Base-by-base conservation (phyloP, 2,888 invertebrate species). In the Mamestra brassicae region DNA sequence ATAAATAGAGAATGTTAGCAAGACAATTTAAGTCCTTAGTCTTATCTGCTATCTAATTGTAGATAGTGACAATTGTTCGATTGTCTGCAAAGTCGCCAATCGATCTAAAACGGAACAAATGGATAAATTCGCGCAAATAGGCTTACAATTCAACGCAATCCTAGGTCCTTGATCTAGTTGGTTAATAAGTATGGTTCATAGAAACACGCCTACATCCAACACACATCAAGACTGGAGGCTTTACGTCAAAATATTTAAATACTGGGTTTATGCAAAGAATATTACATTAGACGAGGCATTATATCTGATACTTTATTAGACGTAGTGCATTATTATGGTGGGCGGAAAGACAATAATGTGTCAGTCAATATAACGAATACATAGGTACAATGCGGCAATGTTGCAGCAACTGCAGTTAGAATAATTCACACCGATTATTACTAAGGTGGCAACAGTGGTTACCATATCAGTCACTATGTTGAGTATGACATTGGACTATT, bases 321-420 rank as follows among this genome's bases (percentile, higher is more conserved):
- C 8, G 11, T 61, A 45, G 36, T n/a, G 11, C 36, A 57, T 68
- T 26, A 55, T 67, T 47, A 76, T 42, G 54, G 67, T 80, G 55
- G 68, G 84, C 13, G 71, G 54, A n/a, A 74, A 50, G 62, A 81
- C 68, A 84, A 71, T 57, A 84, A 71, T 57, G 11, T 71, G 50
- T 58, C 67, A 61, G 36, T 54, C 57, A 64, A 61, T 60, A 34
- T 66, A 64, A 69, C 11, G 7, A 66, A 68, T 26, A 26, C 26
- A 26, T 57, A 83, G 61, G 15, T 58, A 58, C 7, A 36, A 17
- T 17, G 63, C 52, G 26, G 15, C n/a, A 55, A 45, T 55, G 55
- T 70, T 78, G 57, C 54, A 63, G 34, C 26, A 60, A 65, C 42
- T 57, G 50, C 42, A 57, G 64, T 73, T 58, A 52, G 38, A 60